Evolutionary conservation across 2,113 vertebrate species (phyloP).

Genomic region (Microcebus tavaratra): DNA sequence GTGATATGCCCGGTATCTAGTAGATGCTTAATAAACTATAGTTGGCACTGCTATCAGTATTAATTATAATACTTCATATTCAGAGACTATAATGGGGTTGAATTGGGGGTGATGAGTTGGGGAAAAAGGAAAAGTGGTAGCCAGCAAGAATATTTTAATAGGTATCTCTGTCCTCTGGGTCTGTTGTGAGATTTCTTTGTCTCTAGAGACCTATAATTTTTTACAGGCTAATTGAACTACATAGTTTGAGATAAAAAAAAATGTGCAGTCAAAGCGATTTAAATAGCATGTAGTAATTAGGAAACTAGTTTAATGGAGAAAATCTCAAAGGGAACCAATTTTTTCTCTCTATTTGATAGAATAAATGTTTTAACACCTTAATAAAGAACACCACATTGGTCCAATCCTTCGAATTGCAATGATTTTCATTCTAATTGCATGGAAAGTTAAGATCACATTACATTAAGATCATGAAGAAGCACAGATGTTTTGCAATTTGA

Average conservation of each 20-base stretch:
- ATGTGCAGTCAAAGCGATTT: conserved; percentile 54
- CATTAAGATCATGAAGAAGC: conserved; percentile 38
- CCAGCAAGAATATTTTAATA: conserved; percentile 46
- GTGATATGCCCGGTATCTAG: background rate
- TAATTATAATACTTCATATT: background rate
- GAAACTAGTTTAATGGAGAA: conserved; percentile 65
- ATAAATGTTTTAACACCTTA: conserved; percentile 62
- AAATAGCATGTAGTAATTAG: conserved; percentile 68
- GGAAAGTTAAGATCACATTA: conserved; percentile 72
- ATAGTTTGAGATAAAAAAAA: conserved; percentile 56
- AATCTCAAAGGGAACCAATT: conserved; percentile 53
- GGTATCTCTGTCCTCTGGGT: conserved; percentile 26
- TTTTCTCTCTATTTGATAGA: conserved; percentile 47
- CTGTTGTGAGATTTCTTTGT: conserved; percentile 53
- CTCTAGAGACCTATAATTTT: conserved; percentile 56
- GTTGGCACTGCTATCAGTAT: background rate
- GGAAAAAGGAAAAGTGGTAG: background rate
- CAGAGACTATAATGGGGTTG: background rate
- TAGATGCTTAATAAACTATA: conserved; percentile 23
- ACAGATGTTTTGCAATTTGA: conserved; percentile 61
- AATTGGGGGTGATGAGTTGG: background rate
- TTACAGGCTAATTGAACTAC: conserved; percentile 69
- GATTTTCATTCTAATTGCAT: conserved; percentile 71
- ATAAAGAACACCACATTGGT: conserved; percentile 49
- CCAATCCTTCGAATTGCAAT: conserved; percentile 72